A percentile compares a stretch with the other conserved stretches of the same genome.
These are phyloP conservation scores for Sandelia bainsii DNA, from an alignment of 2,797 vertebrate species.

Conservation along the genomic window DNA sequence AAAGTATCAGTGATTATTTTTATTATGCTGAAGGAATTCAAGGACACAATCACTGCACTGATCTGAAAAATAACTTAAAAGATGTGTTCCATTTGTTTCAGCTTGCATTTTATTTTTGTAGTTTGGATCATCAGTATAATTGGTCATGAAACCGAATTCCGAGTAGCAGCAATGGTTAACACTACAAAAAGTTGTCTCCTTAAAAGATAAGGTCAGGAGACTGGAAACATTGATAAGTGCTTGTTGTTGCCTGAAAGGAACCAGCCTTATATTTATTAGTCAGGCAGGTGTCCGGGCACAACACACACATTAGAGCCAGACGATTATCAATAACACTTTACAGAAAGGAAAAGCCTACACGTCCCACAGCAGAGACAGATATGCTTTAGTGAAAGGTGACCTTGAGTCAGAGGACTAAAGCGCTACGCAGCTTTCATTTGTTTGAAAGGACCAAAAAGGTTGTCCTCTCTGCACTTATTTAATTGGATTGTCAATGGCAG, in stretches of 20 bases:
- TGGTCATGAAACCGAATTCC: not conserved
- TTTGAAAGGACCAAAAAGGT: slow-evolving; percentile 75
- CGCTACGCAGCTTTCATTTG: slow-evolving; percentile 74
- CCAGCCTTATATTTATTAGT: slow-evolving; percentile 27
- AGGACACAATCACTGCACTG: no score
- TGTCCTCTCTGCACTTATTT: slow-evolving; percentile 68
- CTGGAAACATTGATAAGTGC: not conserved
- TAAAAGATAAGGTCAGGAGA: not conserved
- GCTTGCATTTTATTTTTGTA: not conserved
- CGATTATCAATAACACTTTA: slow-evolving; percentile 69
- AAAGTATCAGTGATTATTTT: no score
- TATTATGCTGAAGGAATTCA: no score
- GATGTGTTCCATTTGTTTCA: no score
- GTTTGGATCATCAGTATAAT: not conserved
- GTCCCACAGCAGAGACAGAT: slow-evolving; percentile 40
- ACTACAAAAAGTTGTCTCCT: not conserved
- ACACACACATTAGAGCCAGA: slow-evolving; percentile 47
- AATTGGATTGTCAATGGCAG: slow-evolving; percentile 76
- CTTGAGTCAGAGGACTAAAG: slow-evolving; percentile 67
- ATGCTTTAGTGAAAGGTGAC: slow-evolving; percentile 67
- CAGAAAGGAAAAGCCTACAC: slow-evolving; percentile 32
- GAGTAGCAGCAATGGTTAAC: not conserved
- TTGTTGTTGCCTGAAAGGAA: slow-evolving; percentile 30
- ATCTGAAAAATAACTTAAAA: no score
- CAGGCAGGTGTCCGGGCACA: slow-evolving; percentile 25